Evolutionary conservation across 2,888 invertebrate species (phyloP), one percentile per base, ranked within the genome.

Genomic region (Liopterus haemorrhoidalis): DNA sequence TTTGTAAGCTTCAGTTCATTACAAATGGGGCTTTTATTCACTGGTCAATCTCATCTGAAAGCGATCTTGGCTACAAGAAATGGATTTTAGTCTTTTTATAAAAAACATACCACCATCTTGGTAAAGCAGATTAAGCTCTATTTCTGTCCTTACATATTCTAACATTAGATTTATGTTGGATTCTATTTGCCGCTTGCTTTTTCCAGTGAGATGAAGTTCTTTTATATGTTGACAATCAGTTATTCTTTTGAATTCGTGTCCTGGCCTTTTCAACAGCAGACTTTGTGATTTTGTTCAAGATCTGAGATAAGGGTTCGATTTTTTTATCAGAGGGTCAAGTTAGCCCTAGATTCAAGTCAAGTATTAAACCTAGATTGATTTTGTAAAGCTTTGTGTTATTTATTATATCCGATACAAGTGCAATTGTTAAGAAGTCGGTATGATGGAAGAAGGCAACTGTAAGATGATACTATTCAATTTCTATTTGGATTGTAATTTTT

Each of bases 21-120:
- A 67, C 66, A 67, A 67, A 65, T 67, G 65, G 65, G 61, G 57
- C 65, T 64, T 63, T 66, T 67, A 65, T 66, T 60, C 63, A 60
- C 61, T 59, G 65, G 66, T 65, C 65, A 65, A 65, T 65, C 65
- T 65, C 65, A 60, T 64, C 64, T 62, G 64, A 64, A 65, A 65
- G 62, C 64, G 63, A 65, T 65, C 64, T 59, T 52, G 38, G 62
- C 61, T 61, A 61, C 59, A 61, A 63, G 63, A 63, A 62, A 62
- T 63, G 61, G 62, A 63, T 63, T 63, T 62, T 54, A 59, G 59
- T 60, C 59, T 61, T 61, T 61, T 58, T 48, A 46, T 43, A 40
- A 54, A 37, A 9, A 37, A 12, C 37, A 18, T 11, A 30, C 6
- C 43, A 37, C 6, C 5, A 15, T 21, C 11, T 21, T 30, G 5